phyloP scores from a whole-genome alignment of 2,888 invertebrate species.

The Hanleya hanleyi region DNA sequence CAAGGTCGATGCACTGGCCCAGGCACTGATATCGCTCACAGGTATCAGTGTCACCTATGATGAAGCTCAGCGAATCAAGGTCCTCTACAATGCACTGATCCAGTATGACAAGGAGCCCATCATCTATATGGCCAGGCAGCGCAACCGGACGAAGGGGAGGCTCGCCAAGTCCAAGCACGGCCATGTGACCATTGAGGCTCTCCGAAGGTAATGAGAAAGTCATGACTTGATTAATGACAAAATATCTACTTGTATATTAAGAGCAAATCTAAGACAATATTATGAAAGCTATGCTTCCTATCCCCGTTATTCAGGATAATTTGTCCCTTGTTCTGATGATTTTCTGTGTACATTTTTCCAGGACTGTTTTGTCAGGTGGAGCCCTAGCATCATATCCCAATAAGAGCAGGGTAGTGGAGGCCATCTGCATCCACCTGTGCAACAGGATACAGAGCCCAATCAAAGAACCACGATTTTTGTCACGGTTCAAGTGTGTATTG shows the following conservation, averaged over 20 bases:
- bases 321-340: no score
- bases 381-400: neutral
- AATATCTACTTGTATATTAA: no score
- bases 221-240: no score
- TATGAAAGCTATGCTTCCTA: no score
- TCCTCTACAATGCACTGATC: neutral
- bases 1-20: neutral
- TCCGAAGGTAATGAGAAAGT: no score
- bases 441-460: neutral
- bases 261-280: no score
- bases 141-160: neutral
- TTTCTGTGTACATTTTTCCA: no score
- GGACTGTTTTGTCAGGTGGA: neutral
- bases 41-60: neutral
- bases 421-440: neutral
- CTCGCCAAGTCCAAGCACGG: no score
- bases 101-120: neutral
- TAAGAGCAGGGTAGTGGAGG: neutral
- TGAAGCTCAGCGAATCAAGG: neutral
- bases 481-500: neutral
- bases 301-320: no score
- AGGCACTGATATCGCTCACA: neutral
- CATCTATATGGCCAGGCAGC: neutral
- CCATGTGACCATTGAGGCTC: no score
- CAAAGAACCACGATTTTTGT: neutral